These are phyloP conservation scores for Amitus sp. DNA, from an alignment of 2,888 invertebrate genomes.

Conservation along the genomic window DNA sequence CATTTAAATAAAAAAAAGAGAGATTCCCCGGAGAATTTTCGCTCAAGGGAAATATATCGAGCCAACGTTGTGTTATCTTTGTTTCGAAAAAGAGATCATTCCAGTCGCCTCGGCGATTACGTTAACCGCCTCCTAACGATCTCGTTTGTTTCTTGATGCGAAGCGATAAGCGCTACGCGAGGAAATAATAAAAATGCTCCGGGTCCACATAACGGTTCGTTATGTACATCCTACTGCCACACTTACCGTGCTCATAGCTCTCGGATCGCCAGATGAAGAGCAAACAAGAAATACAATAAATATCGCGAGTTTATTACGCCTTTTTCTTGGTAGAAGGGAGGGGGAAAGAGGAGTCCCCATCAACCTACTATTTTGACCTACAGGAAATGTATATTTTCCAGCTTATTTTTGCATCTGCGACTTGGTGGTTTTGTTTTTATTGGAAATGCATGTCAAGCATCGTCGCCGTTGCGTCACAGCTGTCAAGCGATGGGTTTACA, in stretches of 20 bases:
- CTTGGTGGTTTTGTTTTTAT: too few species aligned
- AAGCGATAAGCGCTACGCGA: slow-evolving; percentile 38
- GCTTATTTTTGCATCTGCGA: slow-evolving; percentile 8
- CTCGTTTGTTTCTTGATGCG: slow-evolving; percentile 35
- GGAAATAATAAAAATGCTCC: slow-evolving; percentile 58
- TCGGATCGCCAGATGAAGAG: slow-evolving; percentile 26
- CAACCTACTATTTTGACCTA: slow-evolving; percentile 20
- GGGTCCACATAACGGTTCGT: slow-evolving; percentile 61
- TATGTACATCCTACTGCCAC: slow-evolving; percentile 65
- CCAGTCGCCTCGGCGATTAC: slow-evolving; percentile 16
- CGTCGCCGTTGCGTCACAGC: too few species aligned
- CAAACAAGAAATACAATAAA: slow-evolving; percentile 14
- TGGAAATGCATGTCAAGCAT: too few species aligned
- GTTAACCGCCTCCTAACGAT: slow-evolving; percentile 26
- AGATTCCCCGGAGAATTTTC: too few species aligned
- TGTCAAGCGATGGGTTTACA: too few species aligned
- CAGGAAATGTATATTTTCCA: not conserved
- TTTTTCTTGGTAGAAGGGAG: slow-evolving; percentile 9
- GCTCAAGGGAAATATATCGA: too few species aligned
- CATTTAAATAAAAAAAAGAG: too few species aligned
- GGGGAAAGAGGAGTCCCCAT: slow-evolving; percentile 18
- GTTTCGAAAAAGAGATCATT: not conserved
- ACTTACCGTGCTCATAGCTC: slow-evolving; percentile 52
- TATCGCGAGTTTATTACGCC: slow-evolving; percentile 7
- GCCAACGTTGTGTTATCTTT: too few species aligned